phyloP scores from a whole-genome alignment of 2,888 invertebrate genomes.

The Parnassius orleans region DNA sequence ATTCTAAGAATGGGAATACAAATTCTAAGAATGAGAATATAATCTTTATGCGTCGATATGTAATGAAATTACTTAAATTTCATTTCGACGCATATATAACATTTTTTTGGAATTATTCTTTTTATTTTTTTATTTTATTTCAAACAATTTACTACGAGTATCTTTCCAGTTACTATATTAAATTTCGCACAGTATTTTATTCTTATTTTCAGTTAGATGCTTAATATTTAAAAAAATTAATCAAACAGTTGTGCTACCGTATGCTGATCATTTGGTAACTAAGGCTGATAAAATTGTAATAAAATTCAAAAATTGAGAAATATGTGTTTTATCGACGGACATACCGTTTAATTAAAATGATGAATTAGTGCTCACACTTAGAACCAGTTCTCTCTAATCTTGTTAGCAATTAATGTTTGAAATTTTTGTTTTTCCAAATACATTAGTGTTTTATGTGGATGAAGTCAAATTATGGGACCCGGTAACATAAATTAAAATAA shows the following conservation, averaged over 20 bases:
- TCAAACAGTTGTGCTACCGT: constrained; percentile 14
- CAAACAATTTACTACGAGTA: too few relatives aligned
- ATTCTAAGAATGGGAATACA: too few relatives aligned
- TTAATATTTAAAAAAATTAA: constrained; percentile 1
- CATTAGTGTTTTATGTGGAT: not conserved
- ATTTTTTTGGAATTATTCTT: too few relatives aligned
- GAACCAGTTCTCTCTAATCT: constrained; percentile 23
- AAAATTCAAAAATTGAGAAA: constrained; percentile 8
- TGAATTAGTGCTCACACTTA: constrained; percentile 15
- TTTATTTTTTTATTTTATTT: too few relatives aligned
- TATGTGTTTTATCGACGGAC: constrained; percentile 10
- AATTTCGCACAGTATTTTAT: too few relatives aligned
- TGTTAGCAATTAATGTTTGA: constrained; percentile 26
- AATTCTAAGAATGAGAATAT: too few relatives aligned
- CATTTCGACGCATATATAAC: too few relatives aligned
- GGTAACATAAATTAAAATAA: constrained; percentile 18
- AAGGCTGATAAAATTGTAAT: constrained; percentile 7
- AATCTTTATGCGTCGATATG: too few relatives aligned
- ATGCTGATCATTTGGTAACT: not conserved
- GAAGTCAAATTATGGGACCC: constrained; percentile 8
- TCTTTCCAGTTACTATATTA: too few relatives aligned
- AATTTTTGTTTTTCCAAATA: constrained; percentile 10
- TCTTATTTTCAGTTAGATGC: too few relatives aligned
- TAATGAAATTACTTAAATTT: too few relatives aligned
- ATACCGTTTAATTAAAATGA: constrained; percentile 25